Base-by-base conservation (phyloP, 2,113 vertebrate genomes). In the Apteryx mantelli region DNA sequence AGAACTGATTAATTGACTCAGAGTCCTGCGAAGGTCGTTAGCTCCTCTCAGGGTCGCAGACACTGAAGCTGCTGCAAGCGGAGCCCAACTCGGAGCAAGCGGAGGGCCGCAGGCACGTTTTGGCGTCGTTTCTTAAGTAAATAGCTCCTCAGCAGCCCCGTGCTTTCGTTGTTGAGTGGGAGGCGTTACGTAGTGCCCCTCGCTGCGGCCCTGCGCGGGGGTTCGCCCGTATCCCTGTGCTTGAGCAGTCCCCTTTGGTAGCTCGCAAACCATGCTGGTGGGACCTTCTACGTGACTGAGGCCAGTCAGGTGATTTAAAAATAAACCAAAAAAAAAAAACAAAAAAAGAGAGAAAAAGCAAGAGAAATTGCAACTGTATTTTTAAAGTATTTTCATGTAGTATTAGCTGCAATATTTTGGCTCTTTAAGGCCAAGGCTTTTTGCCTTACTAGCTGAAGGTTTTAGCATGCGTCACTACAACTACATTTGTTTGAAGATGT, bases 111-210 rank as follows among this genome's bases (percentile, higher is more conserved):
- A 2, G 76, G 66, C 22, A 0, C 18, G 0, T 22, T 60, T 65
- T 12, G 52, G 32, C 24, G 55, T 19, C 1, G 25, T 60, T 64
- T 46, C 40, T 25, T 40, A 8, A 20, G 53, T 44, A 20, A 40
- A 12, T 1, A 15, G 58, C 70, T 79, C n/a, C 5, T 2, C 26
- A 32, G 2, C 30, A 32, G 36, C 15, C 6, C 19, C 64, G 26
- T 30, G 44, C 77, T 52, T 28, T 17, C 22, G 15, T 26, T 38
- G 64, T 38, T 11, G 38, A 52, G 19, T 32, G 55, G 60, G 38
- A 78, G 20, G 1, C 20, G 4, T 7, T 5, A 3, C 0, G 21
- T 66, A 28, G 48, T 14, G 24, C 32, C 2, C 5, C 42, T 9
- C 18, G 17, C 22, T 15, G 36, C 61, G 9, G 11, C 75, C 11